Percentiles rank a stretch among this genome's conserved stretches.
phyloP scores from a whole-genome alignment of 2,888 invertebrate genomes.

The Eubasilissa splendida region DNA sequence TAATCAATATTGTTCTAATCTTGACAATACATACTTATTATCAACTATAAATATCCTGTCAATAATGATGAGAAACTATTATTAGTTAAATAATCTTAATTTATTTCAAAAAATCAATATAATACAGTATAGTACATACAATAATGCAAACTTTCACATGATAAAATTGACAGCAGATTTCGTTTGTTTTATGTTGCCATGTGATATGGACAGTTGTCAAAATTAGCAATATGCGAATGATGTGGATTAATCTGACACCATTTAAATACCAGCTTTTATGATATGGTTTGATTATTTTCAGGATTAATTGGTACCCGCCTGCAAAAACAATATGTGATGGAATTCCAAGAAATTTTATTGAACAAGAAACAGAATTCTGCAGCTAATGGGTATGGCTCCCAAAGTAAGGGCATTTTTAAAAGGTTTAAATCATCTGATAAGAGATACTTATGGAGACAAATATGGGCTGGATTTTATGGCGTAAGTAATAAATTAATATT shows the following conservation, averaged over 20 bases:
- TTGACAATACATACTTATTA: too few relatives aligned
- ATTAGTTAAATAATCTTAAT: too few relatives aligned
- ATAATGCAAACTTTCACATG: too few relatives aligned
- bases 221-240: not conserved
- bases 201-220: not conserved
- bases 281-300: slow-evolving; percentile 55
- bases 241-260: not conserved
- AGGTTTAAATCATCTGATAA: slow-evolving; percentile 60
- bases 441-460: slow-evolving; percentile 33
- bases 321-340: slow-evolving; percentile 72
- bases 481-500: slow-evolving; percentile 31
- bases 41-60: too few relatives aligned
- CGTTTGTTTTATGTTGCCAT: too few relatives aligned
- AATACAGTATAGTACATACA: too few relatives aligned
- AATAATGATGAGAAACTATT: too few relatives aligned
- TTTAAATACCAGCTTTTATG: not conserved
- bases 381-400: slow-evolving; percentile 66
- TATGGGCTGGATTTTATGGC: slow-evolving; percentile 46
- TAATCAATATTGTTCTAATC: not conserved
- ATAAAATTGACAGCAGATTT: not conserved
- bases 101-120: too few relatives aligned
- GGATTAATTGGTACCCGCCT: slow-evolving; percentile 73
- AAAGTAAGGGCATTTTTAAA: slow-evolving; percentile 53
- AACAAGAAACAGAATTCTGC: slow-evolving; percentile 70
- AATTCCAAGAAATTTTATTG: slow-evolving; percentile 76